Evolutionary conservation across 2,888 invertebrate genomes (phyloP).

Genomic region (Spodoptera exigua): DNA sequence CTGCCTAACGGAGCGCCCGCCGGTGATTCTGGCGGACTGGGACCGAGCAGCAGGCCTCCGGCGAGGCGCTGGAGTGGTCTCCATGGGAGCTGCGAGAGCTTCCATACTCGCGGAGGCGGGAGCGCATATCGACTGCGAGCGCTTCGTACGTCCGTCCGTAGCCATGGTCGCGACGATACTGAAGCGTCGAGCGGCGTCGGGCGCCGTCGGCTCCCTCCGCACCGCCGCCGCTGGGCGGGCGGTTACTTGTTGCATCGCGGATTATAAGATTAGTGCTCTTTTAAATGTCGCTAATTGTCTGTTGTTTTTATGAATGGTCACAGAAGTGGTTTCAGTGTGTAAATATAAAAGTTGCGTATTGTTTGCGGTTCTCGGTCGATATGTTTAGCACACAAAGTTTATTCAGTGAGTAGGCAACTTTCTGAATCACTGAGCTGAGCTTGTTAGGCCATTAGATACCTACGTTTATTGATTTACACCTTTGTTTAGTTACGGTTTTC

Average conservation of each 20-base stretch:
- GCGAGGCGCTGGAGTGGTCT: conserved; percentile 89
- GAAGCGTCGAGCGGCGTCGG: conserved; percentile 60
- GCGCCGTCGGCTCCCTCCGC: conserved; percentile 55
- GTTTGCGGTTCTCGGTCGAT: conserved; percentile 22
- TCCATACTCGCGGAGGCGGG: conserved; percentile 92
- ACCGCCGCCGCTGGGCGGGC: conserved; percentile 63
- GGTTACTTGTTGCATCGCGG: conserved; percentile 83
- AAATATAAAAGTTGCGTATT: conserved; percentile 15
- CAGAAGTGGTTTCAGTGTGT: conserved; percentile 18
- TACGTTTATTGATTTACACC: conserved; percentile 46
- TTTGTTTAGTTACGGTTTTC: conserved; percentile 41
- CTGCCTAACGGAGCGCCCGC: conserved; percentile 89
- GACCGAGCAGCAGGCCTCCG: conserved; percentile 93
- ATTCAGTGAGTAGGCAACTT: conserved; percentile 46
- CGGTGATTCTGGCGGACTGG: conserved; percentile 92
- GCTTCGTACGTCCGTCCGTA: conserved; percentile 91
- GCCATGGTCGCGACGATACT: conserved; percentile 90
- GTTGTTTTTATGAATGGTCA: conserved; percentile 61
- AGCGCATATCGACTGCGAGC: conserved; percentile 93
- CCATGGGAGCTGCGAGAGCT: conserved; percentile 87
- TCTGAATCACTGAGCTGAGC: conserved; percentile 45
- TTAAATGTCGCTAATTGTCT: conserved; percentile 75
- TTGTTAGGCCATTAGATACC: conserved; percentile 45
- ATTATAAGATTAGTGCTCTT: conserved; percentile 74
- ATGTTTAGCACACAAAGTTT: conserved; percentile 35